A percentile compares a stretch with the other conserved stretches of the same genome.
These are phyloP conservation scores for Boloria selene DNA, from an alignment of 2,888 invertebrate genomes.

Conservation along the genomic window DNA sequence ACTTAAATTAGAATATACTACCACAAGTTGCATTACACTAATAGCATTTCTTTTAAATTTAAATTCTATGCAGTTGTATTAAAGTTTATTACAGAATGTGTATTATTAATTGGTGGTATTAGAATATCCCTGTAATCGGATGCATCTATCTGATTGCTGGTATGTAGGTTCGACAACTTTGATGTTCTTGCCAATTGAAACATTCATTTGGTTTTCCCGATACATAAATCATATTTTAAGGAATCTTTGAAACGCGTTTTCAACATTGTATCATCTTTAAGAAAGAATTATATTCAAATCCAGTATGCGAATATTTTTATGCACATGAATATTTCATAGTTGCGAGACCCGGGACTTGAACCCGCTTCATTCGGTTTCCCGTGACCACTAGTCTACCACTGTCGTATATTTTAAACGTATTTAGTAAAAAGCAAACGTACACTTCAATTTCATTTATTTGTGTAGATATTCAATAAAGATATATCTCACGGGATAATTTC, in stretches of 20 bases:
- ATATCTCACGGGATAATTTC: too few species aligned
- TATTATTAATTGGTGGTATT: constrained; percentile 10
- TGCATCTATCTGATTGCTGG: neutral
- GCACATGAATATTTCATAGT: too few species aligned
- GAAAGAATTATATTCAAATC: too few species aligned
- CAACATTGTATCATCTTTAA: too few species aligned
- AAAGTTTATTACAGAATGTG: constrained; percentile 1
- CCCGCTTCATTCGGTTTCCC: too few species aligned
- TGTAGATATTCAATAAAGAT: too few species aligned
- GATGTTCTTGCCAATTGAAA: constrained; percentile 32
- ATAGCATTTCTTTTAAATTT: neutral
- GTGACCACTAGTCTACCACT: too few species aligned
- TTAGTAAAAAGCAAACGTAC: too few species aligned
- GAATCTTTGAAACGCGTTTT: neutral
- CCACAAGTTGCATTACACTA: neutral
- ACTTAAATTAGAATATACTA: neutral
- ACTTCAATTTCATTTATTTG: too few species aligned
- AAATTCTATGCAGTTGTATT: neutral
- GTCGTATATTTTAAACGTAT: too few species aligned
- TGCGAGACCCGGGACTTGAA: too few species aligned
- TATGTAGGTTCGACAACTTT: constrained; percentile 29
- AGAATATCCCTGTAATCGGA: constrained; percentile 20
- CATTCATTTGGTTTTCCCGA: neutral
- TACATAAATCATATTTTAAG: constrained; percentile 12
- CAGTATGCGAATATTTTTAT: neutral